Conservation (phyloP, 2,888 invertebrate species). For the Chymomyza caudatula region DNA sequence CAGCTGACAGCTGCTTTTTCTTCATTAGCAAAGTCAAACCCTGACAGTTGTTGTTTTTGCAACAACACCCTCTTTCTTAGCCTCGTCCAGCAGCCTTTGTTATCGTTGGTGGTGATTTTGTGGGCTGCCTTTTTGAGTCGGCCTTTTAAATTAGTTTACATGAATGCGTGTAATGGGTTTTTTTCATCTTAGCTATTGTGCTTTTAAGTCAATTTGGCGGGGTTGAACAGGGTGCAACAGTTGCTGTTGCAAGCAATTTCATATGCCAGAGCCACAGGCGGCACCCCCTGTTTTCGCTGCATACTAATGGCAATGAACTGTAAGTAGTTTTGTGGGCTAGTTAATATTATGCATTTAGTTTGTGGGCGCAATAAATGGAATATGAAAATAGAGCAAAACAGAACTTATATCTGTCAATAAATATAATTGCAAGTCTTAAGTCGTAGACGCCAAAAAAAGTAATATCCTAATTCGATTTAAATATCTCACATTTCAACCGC, state of each 20-base stretch:
- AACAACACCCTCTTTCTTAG: neutral
- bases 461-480: slow-evolving; percentile 69
- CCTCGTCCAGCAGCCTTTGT: slow-evolving; percentile 42
- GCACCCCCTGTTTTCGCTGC: slow-evolving; percentile 16
- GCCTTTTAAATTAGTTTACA: slow-evolving; percentile 72
- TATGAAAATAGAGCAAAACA: neutral
- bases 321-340: slow-evolving; percentile 53
- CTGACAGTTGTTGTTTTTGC: slow-evolving; percentile 33
- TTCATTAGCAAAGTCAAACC: slow-evolving; percentile 70
- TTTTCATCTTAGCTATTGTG: neutral
- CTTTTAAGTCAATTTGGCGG: neutral
- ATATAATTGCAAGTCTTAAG: too few species aligned
- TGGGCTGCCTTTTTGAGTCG: slow-evolving; percentile 40
- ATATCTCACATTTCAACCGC: slow-evolving; percentile 61
- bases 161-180: slow-evolving; percentile 68
- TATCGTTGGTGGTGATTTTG: slow-evolving; percentile 64
- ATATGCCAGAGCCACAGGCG: slow-evolving; percentile 62
- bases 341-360: neutral
- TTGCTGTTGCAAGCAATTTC: slow-evolving; percentile 48
- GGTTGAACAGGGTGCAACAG: slow-evolving; percentile 11
- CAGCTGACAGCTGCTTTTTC: slow-evolving; percentile 73
- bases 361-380: neutral
- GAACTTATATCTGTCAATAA: too few species aligned
- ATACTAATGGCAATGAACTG: slow-evolving; percentile 45
- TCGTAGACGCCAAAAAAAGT: slow-evolving; percentile 12